Evolutionary conservation across 2,113 vertebrate species (phyloP).

Genomic region (Pomatorhinus ruficollis): DNA sequence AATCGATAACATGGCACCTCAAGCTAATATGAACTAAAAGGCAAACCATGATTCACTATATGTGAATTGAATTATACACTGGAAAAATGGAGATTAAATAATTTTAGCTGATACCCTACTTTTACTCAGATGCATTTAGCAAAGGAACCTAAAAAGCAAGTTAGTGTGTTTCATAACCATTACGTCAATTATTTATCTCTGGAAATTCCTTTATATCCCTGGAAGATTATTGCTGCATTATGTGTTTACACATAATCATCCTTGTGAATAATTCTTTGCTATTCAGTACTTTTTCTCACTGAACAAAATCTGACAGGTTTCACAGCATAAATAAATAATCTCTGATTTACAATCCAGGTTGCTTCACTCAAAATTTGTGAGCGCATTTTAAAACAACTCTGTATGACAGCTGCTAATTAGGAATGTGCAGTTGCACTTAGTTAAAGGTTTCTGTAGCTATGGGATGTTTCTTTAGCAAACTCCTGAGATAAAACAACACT

Average conservation of each 20-base stretch:
- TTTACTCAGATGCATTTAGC: neutral
- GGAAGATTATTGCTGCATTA: neutral
- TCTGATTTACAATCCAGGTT: neutral
- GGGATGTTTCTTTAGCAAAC: neutral
- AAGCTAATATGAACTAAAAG: neutral
- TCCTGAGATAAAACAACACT: neutral
- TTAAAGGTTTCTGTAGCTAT: neutral
- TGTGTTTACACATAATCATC: neutral
- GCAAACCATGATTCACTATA: neutral
- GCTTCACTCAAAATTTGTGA: neutral
- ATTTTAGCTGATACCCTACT: neutral
- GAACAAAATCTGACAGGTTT: neutral
- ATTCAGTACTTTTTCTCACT: neutral
- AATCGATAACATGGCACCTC: neutral
- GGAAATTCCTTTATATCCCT: neutral
- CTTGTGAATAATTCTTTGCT: neutral
- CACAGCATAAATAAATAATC: neutral
- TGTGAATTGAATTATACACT: neutral
- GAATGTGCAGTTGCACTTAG: neutral
- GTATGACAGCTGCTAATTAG: neutral
- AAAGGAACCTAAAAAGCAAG: neutral
- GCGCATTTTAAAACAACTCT: neutral
- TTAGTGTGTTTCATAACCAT: neutral
- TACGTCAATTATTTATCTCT: neutral
- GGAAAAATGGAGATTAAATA: neutral